Conservation (phyloP, 2,113 vertebrate genomes). For the Neolamprologus modestus region DNA sequence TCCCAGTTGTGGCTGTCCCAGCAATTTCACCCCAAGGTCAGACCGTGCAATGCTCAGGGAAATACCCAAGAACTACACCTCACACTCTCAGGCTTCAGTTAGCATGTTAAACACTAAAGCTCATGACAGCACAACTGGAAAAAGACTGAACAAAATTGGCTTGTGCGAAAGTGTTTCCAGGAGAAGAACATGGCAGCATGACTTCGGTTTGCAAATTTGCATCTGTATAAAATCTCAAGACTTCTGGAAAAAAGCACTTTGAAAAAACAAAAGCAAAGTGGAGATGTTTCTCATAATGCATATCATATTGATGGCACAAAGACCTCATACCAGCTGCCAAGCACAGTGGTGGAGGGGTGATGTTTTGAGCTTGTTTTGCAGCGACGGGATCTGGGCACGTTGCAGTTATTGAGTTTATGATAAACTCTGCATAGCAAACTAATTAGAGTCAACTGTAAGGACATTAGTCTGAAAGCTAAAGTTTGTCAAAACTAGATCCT, state of each 20-base stretch:
- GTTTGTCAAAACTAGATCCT: neutral
- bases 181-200: neutral
- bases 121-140: neutral
- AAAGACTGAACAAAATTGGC: neutral
- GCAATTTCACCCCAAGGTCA: neutral
- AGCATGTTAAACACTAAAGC: neutral
- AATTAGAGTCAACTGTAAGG: neutral
- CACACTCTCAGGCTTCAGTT: neutral
- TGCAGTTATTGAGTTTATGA: neutral
- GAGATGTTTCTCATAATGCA: neutral
- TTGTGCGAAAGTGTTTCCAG: neutral
- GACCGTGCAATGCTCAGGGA: neutral
- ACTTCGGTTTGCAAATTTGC: neutral
- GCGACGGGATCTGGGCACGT: fast-evolving
- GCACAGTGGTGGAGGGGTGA: neutral
- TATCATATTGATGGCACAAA: neutral
- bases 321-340: neutral
- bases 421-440: neutral
- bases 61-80: neutral
- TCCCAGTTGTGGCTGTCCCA: neutral
- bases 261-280: neutral
- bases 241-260: neutral
- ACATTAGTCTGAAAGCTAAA: neutral
- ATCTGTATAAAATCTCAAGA: fast-evolving
- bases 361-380: neutral